Evolutionary conservation across 2,113 vertebrate species (phyloP), one percentile per base, ranked within the genome.

Genomic region (Sebastes schlegelii): DNA sequence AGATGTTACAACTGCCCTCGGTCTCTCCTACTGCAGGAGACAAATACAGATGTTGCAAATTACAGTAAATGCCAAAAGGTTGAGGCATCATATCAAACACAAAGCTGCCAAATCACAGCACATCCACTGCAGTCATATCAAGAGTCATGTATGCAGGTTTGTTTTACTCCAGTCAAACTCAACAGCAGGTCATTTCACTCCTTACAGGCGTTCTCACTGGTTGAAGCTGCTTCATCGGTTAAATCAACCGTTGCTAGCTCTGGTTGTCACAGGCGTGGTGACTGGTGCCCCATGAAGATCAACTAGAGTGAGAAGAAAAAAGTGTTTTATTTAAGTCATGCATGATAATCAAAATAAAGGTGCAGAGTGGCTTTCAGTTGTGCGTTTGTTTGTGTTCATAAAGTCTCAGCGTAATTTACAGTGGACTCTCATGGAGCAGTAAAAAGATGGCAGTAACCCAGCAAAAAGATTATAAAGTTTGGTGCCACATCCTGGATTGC

Each of bases 91-190:
- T 10, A 34, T 55, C 42, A 48, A 65, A 60, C 23, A 34, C 17
- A 64, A 65, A 58, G 19, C 71, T 64, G 19, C 19, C 23, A 43
- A 43, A 8, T 79, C 45, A 54, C 55, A 70, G 70, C 61, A 49
- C 55, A 63, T 46, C 62, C 7, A 60, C 65, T 79, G 42, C 7
- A 46, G 11, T 46, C 17, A 74, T 6, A 46, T 74, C 16, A 21
- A 10, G 49, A 10, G 51, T 73, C 46, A 12, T 6, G 5, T 46
- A 3, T 65, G 64, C 48, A 76, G 40, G 13, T 49, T 12, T 45
- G 1, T 64, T 2, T 66, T 51, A 1, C 8, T 55, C 16, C 69
- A n/a, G 26, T 77, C n/a, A 72, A 55, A 77, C 40, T 10, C 46
- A 61, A 16, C 45, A 77, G 34, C 34, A 48, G 61, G 67, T 51